Conservation (phyloP, 2,797 vertebrate genomes). For the Nasua narica region DNA sequence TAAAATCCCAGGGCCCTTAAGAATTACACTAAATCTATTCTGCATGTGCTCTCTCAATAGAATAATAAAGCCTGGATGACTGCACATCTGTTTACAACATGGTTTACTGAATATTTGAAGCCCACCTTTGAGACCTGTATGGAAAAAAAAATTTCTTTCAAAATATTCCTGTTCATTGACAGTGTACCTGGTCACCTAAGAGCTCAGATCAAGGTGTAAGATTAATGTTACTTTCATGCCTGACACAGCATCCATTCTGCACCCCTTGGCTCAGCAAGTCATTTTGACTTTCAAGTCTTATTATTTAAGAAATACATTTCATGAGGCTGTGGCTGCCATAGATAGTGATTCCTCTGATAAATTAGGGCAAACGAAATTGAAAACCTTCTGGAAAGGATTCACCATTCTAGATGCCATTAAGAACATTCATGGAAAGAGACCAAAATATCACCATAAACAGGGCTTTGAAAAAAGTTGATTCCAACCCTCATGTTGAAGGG, state of each 20-base stretch:
- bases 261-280: background rate
- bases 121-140: background rate
- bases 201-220: background rate
- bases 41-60: background rate
- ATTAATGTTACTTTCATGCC: background rate
- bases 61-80: background rate
- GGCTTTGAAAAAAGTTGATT: background rate
- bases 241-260: background rate
- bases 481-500: background rate
- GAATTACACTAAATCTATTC: background rate
- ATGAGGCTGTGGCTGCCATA: background rate
- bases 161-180: background rate
- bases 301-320: background rate
- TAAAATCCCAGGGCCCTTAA: background rate
- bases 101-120: background rate
- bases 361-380: background rate
- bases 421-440: background rate
- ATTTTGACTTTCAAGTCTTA: background rate
- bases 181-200: background rate
- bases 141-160: background rate
- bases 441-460: background rate
- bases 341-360: background rate
- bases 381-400: background rate
- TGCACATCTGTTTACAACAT: background rate
- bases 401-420: background rate